These are phyloP conservation scores for Tragelaphus imberbis DNA, from an alignment of 2,113 vertebrate species.

Conservation along the genomic window DNA sequence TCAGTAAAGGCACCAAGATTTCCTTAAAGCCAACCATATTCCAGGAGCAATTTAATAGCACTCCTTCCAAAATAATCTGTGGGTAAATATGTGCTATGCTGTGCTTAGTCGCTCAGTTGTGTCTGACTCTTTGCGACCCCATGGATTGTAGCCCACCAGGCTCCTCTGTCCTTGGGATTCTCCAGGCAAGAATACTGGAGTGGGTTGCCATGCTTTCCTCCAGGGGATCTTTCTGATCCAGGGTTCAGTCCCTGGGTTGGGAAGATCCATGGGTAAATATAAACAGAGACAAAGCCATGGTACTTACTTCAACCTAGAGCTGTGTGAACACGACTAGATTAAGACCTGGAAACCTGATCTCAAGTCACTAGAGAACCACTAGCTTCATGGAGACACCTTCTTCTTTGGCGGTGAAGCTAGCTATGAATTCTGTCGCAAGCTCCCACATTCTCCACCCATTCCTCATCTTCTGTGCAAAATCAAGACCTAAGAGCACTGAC, in stretches of 20 bases:
- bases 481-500: not conserved
- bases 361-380: not conserved
- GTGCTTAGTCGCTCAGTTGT: not conserved
- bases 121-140: not conserved
- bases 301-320: not conserved
- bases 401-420: not conserved
- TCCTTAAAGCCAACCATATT: not conserved
- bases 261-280: not conserved
- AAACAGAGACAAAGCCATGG: not conserved
- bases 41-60: not conserved
- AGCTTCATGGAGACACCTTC: not conserved
- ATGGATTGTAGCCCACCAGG: not conserved
- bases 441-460: not conserved
- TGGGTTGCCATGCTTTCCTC: not conserved
- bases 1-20: not conserved
- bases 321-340: rapidly evolving
- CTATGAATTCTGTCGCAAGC: not conserved
- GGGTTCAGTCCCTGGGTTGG: not conserved
- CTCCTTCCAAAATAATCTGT: not conserved
- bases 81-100: not conserved
- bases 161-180: not conserved
- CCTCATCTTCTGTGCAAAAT: not conserved
- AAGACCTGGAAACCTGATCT: not conserved
- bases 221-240: not conserved
- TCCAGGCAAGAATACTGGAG: not conserved